Evolutionary conservation across 23 tunicate species (phyloP).

Genomic region (Ciona savignyi): DNA sequence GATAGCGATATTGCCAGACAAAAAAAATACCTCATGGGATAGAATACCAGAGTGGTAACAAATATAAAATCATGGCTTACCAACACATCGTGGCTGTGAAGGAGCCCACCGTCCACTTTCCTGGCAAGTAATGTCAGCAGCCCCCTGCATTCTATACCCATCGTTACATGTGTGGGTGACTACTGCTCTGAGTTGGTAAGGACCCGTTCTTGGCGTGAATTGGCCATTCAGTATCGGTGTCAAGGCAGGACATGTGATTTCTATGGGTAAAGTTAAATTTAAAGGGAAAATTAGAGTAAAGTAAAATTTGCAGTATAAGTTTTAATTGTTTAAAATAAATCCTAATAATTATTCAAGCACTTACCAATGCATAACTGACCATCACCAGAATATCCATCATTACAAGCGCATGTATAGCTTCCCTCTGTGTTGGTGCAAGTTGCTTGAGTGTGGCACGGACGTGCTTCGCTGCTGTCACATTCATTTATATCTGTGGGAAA

Average conservation of each 20-base stretch:
- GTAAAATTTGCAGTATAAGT: no score
- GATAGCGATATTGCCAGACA: no score
- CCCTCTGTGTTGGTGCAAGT: conserved; percentile 18
- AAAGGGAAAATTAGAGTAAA: no score
- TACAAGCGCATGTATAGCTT: conserved; percentile 17
- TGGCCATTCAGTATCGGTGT: neutral
- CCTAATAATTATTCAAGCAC: neutral
- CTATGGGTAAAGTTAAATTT: no score
- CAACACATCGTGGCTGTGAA: neutral
- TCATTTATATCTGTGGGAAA: conserved; percentile 6
- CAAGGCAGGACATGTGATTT: neutral
- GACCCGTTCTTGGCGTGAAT: neutral
- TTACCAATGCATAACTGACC: conserved; percentile 6
- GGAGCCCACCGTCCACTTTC: neutral
- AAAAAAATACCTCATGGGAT: no score
- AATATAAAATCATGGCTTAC: no score
- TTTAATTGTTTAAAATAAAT: no score
- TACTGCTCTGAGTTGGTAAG: neutral
- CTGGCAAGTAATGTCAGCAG: neutral
- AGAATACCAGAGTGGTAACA: no score
- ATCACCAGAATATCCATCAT: conserved; percentile 12
- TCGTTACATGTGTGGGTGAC: neutral
- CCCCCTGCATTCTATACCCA: neutral
- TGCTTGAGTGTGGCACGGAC: conserved; percentile 19
- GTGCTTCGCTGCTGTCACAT: neutral